Evolutionary conservation across 2,113 vertebrate genomes (phyloP), one percentile per base, ranked within the genome.

Genomic region (Poeciliopsis turrubarensis): DNA sequence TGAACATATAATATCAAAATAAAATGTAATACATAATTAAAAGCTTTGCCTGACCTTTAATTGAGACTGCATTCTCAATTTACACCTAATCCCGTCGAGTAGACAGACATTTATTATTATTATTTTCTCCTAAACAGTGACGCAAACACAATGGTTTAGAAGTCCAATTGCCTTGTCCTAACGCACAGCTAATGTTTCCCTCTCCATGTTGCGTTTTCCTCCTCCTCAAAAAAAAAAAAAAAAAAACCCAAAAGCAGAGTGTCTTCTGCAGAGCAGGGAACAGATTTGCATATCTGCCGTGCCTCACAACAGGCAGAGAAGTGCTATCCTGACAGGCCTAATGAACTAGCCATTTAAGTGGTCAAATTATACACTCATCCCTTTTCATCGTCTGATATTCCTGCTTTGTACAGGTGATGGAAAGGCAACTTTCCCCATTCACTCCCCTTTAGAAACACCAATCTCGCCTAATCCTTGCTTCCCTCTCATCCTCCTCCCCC

Each of bases 361-460:
- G 90, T 91, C 90, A 92, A 93, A 93, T 93, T 93, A 93, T 90
- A 90, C 89, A 89, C 91, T 92, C 88, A 89, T 92, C 88, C 89
- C 84, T 88, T 93, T 92, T 91, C 91, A 91, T 92, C 83, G 79
- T 85, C 79, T 78, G 84, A 90, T 89, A 91, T 88, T 82, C 83
- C 69, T 77, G 86, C 88, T 92, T 88, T 90, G 90, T 90, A 90
- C 90, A 92, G 91, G 89, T 93, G 90, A 91, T 89, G 86, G 91
- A 92, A 92, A 92, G 90, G 87, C 86, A 92, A 92, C 87, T 92
- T 92, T 90, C 80, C 89, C 85, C 88, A 91, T 91, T 92, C 91
- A 89, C 82, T 82, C 80, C 78, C 84, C 76, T 86, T 88, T 83
- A 86, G 76, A 84, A 84, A 90, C 84, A 86, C 68, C 85, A 87